phyloP scores from a whole-genome alignment of 2,113 vertebrate species.

The Syngnathoides biaculeatus region DNA sequence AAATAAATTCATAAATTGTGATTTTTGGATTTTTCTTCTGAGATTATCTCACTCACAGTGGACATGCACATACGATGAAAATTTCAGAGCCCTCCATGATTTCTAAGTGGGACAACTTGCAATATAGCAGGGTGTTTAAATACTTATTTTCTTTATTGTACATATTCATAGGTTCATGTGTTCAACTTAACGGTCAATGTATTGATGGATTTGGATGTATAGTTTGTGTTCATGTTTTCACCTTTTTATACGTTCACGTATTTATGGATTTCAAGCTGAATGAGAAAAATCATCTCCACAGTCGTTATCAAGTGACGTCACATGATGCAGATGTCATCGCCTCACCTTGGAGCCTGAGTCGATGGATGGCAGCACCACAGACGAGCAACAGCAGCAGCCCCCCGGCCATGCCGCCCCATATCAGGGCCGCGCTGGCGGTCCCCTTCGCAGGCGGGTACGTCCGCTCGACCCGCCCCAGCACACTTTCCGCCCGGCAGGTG shows the following conservation, averaged over 20 bases:
- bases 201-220: too few relatives aligned
- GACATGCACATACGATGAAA: too few relatives aligned
- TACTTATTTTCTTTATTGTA: too few relatives aligned
- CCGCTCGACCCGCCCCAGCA: not conserved
- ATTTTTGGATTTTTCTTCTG: too few relatives aligned
- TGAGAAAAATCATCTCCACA: not conserved
- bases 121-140: too few relatives aligned
- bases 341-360: constrained; percentile 17
- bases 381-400: constrained; percentile 4
- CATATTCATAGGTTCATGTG: too few relatives aligned
- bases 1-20: too few relatives aligned
- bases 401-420: not conserved
- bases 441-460: not conserved
- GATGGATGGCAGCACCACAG: not conserved
- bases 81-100: too few relatives aligned
- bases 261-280: not conserved
- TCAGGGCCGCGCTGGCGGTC: not conserved
- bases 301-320: not conserved
- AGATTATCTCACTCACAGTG: too few relatives aligned
- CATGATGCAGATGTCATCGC: not conserved
- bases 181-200: too few relatives aligned
- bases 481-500: constrained; percentile 24
- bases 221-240: not conserved
- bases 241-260: not conserved
- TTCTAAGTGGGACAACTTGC: too few relatives aligned